Base-by-base conservation (phyloP, 2,797 vertebrate genomes). In the Sus cebifrons region DNA sequence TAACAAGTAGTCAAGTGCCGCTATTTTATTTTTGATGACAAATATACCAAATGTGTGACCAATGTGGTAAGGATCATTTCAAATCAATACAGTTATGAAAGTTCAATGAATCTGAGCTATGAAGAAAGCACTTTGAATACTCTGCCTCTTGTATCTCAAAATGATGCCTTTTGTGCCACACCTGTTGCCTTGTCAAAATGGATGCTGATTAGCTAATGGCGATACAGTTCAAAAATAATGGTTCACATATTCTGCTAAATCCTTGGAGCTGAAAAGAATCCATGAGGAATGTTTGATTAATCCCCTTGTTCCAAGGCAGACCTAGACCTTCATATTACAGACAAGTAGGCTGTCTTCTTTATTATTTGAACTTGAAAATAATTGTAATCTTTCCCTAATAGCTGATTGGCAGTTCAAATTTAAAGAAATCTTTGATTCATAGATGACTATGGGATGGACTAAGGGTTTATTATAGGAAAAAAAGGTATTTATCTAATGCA, bases 151-250 rank as follows among this genome's bases (percentile, higher is more conserved):
- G 25, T 10, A 67, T 75, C 49, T 78, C 58, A 86, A 32, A 89
- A 64, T 79, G 65, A 62, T 73, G 90, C 44, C 8, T 60, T 88
- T 75, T 93, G 15, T 67, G 15, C 58, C 32, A 81, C 2, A 86
- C 83, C 40, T n/a, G 40, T 56, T 87, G 13, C 64, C 81, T 73
- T 89, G n/a, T 67, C 60, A 89, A 93, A 95, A 91, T 77, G n/a
- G 11, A 44, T 90, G 23, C 67, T 77, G 65, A 87, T 75, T 54
- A 88, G 73, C 65, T 62, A 67, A 25, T 73, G 52, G 44, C 14
- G 83, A 18, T 70, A 84, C 14, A 84, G 58, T 62, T 64, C 71
- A 52, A 73, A 85, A 62, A 62, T 65, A 86, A 85, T 93, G 14
- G 25, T 78, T 86, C 40, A 62, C 0, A 14, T 12, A 60, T 23